Conservation (phyloP, 2,888 invertebrate genomes). For the Parapristionchus giblindavisi region DNA sequence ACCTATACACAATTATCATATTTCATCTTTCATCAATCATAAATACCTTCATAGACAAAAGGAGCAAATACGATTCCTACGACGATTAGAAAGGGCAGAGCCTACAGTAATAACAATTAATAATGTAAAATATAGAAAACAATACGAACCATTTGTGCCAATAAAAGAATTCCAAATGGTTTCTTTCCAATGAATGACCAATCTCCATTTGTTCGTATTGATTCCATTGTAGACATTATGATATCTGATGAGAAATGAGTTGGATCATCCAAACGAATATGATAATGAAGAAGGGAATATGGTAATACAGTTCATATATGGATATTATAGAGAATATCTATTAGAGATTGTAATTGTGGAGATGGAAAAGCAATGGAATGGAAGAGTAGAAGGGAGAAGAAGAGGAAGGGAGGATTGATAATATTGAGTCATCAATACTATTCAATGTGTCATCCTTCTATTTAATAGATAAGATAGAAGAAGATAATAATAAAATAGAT, state of each 20-base stretch:
- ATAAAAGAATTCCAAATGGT: constrained; percentile 55
- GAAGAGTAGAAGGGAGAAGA: constrained; percentile 9
- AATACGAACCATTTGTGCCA: constrained; percentile 48
- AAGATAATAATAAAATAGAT: too few species aligned
- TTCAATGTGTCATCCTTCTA: too few species aligned
- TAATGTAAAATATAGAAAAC: neutral
- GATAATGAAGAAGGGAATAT: neutral
- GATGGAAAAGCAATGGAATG: neutral
- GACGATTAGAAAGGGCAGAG: constrained; percentile 23
- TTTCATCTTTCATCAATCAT: neutral
- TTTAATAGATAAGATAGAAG: too few species aligned
- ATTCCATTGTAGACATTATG: constrained; percentile 38
- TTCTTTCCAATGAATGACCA: constrained; percentile 49
- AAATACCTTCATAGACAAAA: constrained; percentile 26
- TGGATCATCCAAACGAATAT: neutral
- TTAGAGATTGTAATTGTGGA: neutral
- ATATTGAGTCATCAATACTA: too few species aligned
- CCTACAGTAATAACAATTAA: neutral
- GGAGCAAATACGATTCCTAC: constrained; percentile 23
- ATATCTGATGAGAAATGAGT: neutral
- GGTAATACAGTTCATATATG: too few species aligned
- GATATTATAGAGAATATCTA: neutral
- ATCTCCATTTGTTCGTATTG: constrained; percentile 42
- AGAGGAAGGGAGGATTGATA: neutral
- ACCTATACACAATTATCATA: constrained; percentile 2